These are phyloP conservation scores for Neodiprion pinetum DNA, from an alignment of 1,140 invertebrate genomes.

Conservation along the genomic window DNA sequence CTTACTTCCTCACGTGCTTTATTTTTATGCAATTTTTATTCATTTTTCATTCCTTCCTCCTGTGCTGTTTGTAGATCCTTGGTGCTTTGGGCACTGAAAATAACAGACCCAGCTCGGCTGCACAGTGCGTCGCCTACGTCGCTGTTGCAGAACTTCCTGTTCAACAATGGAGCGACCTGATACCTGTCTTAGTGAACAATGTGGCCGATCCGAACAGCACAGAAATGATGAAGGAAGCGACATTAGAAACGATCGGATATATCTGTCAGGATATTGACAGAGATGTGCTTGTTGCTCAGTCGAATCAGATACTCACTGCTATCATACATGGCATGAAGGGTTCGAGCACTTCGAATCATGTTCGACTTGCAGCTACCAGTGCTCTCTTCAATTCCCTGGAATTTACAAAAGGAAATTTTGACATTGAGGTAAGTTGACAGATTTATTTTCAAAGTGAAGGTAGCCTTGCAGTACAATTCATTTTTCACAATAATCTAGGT, in stretches of 20 bases:
- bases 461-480: too few relatives aligned
- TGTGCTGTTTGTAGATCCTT: slow-evolving; percentile 74
- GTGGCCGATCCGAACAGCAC: slow-evolving; percentile 86
- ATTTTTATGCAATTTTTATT: background rate
- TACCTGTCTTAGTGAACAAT: slow-evolving; percentile 86
- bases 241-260: slow-evolving; percentile 94
- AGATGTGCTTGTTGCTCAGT: slow-evolving; percentile 88
- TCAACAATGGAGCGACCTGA: slow-evolving; percentile 85
- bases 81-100: slow-evolving; percentile 94
- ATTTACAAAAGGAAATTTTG: slow-evolving; percentile 98
- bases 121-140: slow-evolving; percentile 98
- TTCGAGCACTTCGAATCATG: slow-evolving; percentile 82
- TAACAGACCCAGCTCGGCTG: slow-evolving; percentile 92
- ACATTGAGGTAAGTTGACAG: slow-evolving; percentile 77
- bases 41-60: slow-evolving; percentile 13
- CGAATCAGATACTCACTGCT: slow-evolving; percentile 97
- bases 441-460: background rate
- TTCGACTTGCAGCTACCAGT: slow-evolving; percentile 93
- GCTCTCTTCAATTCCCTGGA: slow-evolving; percentile 98
- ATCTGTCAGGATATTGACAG: slow-evolving; percentile 87
- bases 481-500: too few relatives aligned
- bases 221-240: slow-evolving; percentile 95
- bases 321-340: slow-evolving; percentile 97
- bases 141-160: slow-evolving; percentile 94
- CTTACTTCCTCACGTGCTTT: background rate